These are phyloP conservation scores for Lingula anatina DNA, from an alignment of 2,888 invertebrate genomes.

Conservation along the genomic window DNA sequence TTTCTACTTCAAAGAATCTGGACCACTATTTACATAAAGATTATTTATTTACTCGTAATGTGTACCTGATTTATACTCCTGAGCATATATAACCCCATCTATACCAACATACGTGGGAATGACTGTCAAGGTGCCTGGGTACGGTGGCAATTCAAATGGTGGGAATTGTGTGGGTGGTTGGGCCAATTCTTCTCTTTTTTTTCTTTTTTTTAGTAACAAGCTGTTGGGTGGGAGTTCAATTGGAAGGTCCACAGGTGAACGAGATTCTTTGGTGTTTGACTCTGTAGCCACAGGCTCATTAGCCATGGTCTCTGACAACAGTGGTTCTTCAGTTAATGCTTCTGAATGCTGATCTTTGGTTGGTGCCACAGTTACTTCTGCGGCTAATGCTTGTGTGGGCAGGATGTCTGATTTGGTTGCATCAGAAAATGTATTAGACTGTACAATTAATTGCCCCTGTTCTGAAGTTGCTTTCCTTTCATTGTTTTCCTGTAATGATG, in stretches of 20 bases:
- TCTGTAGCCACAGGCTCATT: background rate
- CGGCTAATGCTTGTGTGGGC: no score
- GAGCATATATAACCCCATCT: constrained; percentile 40
- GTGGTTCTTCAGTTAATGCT: background rate
- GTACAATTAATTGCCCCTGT: background rate
- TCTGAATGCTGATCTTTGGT: background rate
- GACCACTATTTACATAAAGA: no score
- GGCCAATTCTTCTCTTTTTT: background rate
- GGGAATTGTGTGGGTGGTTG: no score
- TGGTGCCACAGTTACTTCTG: no score
- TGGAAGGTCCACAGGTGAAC: constrained; percentile 1
- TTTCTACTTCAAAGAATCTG: no score
- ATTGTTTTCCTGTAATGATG: background rate
- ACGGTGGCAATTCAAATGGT: no score
- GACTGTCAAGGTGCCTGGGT: no score
- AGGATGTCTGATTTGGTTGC: no score
- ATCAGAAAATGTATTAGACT: no score
- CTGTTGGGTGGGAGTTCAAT: background rate
- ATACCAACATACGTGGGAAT: constrained; percentile 54
- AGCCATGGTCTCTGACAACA: background rate
- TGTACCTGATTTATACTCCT: no score
- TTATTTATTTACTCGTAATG: no score
- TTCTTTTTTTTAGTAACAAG: background rate
- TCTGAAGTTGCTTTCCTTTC: background rate
- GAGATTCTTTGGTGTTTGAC: background rate